Evolutionary conservation across 2,113 vertebrate genomes (phyloP).

Genomic region (Neotragus moschatus): DNA sequence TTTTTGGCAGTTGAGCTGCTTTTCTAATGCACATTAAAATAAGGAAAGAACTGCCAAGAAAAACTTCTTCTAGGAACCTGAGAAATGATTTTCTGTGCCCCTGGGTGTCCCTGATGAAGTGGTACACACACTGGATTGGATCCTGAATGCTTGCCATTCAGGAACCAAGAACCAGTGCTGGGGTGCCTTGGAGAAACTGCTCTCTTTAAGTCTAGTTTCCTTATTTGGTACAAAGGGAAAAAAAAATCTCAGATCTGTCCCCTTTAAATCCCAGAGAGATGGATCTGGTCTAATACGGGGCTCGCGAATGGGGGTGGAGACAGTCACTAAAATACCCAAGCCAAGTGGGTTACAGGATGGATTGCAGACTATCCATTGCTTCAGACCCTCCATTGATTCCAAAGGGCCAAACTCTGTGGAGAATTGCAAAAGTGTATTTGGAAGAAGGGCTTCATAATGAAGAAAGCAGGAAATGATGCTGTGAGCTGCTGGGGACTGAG

Average conservation of each 20-base stretch:
- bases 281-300: not conserved
- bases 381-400: not conserved
- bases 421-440: not conserved
- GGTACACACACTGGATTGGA: not conserved
- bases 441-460: not conserved
- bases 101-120: not conserved
- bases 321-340: not conserved
- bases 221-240: not conserved
- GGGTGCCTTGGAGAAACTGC: not conserved
- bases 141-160: not conserved
- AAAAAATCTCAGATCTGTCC: not conserved
- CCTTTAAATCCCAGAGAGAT: not conserved
- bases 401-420: not conserved
- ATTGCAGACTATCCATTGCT: not conserved
- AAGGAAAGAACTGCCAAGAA: not conserved
- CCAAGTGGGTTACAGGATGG: not conserved
- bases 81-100: not conserved
- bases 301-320: not conserved
- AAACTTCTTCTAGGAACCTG: not conserved
- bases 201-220: not conserved
- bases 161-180: not conserved
- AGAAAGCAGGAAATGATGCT: not conserved
- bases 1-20: not conserved
- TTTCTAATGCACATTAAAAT: not conserved
- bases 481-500: not conserved